Conservation (phyloP, 2,113 vertebrate genomes). For the Sterna hirundo region DNA sequence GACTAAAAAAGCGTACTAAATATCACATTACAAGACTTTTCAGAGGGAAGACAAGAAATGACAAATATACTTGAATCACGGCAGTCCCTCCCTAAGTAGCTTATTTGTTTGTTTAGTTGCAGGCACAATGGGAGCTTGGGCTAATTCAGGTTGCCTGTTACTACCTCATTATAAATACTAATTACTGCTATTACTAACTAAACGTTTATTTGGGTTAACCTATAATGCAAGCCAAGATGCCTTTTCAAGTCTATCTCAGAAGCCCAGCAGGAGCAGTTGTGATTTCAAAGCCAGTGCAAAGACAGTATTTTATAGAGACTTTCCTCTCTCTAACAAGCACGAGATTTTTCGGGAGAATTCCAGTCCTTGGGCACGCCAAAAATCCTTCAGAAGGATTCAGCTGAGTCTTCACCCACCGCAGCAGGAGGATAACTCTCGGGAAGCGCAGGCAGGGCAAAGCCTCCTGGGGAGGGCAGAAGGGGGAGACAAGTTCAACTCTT, state of each 20-base stretch:
- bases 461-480: background rate
- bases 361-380: background rate
- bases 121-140: background rate
- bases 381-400: background rate
- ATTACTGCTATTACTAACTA: conserved; percentile 43
- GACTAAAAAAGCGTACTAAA: background rate
- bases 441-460: background rate
- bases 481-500: background rate
- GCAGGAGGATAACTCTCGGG: background rate
- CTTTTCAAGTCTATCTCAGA: conserved; percentile 14
- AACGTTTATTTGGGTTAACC: conserved; percentile 22
- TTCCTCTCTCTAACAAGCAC: background rate
- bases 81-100: background rate
- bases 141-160: conserved; percentile 7
- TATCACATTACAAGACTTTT: background rate
- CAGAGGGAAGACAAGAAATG: background rate
- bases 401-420: background rate
- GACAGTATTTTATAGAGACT: background rate
- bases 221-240: background rate
- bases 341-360: background rate
- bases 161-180: conserved; percentile 37
- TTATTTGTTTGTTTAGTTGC: conserved; percentile 11
- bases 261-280: background rate
- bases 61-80: background rate
- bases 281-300: background rate